phyloP scores from a whole-genome alignment of 2,888 invertebrate species.

The Oegoconia quadripuncta region DNA sequence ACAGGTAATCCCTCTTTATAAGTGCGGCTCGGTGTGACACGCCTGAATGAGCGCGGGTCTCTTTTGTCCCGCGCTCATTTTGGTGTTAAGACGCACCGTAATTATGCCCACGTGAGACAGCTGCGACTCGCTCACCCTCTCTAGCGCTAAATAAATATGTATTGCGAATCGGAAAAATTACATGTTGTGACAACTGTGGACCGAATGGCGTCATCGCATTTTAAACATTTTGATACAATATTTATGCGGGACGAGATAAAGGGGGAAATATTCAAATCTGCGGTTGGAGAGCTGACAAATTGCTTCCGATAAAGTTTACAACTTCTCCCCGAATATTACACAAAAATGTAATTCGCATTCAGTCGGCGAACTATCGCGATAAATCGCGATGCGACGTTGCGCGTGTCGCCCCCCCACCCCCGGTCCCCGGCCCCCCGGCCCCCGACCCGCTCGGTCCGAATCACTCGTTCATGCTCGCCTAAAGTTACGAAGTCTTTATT shows the following conservation, averaged over 20 bases:
- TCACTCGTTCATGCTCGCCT: constrained; percentile 5
- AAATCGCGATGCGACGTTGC: too few relatives aligned
- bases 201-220: background rate
- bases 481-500: too few relatives aligned
- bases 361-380: constrained; percentile 32
- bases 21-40: too few relatives aligned
- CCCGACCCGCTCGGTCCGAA: constrained; percentile 12
- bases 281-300: constrained; percentile 38
- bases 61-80: too few relatives aligned
- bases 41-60: too few relatives aligned
- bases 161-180: too few relatives aligned
- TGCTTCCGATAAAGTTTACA: constrained; percentile 43
- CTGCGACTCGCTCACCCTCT: too few relatives aligned
- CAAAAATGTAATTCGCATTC: constrained; percentile 32
- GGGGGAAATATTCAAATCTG: constrained; percentile 33
- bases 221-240: constrained; percentile 4
- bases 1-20: too few relatives aligned
- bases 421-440: constrained; percentile 12
- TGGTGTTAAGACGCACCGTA: too few relatives aligned
- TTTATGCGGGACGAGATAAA: constrained; percentile 15
- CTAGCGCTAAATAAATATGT: too few relatives aligned
- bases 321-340: constrained; percentile 31
- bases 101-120: too few relatives aligned
- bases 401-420: constrained; percentile 14
- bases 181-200: constrained; percentile 3